Conservation (phyloP, 2,113 vertebrate genomes). For the Pseudonaja textilis region DNA sequence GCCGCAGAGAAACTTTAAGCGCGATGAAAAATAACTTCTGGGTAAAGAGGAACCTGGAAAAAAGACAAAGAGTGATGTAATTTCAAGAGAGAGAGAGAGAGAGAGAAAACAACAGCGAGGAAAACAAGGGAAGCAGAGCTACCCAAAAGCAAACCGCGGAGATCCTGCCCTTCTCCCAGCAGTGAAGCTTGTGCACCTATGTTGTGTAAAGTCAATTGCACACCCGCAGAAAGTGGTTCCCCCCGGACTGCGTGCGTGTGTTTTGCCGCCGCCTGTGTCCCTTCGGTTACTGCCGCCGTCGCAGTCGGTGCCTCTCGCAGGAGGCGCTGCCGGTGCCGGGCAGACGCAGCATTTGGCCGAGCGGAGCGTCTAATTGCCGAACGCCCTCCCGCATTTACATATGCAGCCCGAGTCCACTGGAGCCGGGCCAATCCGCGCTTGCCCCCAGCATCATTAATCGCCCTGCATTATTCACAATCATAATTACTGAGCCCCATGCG, state of each 20-base stretch:
- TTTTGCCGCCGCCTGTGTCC: slow-evolving; percentile 8
- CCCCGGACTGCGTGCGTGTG: slow-evolving; percentile 49
- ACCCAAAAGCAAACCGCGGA: slow-evolving; percentile 47
- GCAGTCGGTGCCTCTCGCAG: slow-evolving; percentile 47
- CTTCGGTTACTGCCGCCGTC: slow-evolving; percentile 4
- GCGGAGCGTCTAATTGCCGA: slow-evolving; percentile 87
- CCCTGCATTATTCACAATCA: slow-evolving; percentile 94
- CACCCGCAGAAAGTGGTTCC: slow-evolving; percentile 50
- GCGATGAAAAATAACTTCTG: slow-evolving; percentile 42
- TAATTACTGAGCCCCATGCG: slow-evolving; percentile 95
- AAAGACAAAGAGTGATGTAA: slow-evolving; percentile 41
- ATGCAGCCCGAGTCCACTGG: slow-evolving; percentile 89
- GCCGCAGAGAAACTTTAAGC: slow-evolving; percentile 16
- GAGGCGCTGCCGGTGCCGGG: slow-evolving; percentile 73
- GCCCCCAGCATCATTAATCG: slow-evolving; percentile 82
- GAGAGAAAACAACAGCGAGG: background rate
- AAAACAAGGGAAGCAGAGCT: slow-evolving; percentile 11
- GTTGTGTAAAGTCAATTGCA: slow-evolving; percentile 70
- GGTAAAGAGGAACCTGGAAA: slow-evolving; percentile 23
- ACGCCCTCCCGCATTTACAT: slow-evolving; percentile 94
- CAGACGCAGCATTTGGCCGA: slow-evolving; percentile 82
- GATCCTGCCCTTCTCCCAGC: slow-evolving; percentile 69
- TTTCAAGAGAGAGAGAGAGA: background rate
- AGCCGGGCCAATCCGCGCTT: slow-evolving; percentile 83
- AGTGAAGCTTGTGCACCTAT: slow-evolving; percentile 70